Evolutionary conservation across 2,888 invertebrate genomes (phyloP), one percentile per base, ranked within the genome.

Genomic region (Chesias legatella): DNA sequence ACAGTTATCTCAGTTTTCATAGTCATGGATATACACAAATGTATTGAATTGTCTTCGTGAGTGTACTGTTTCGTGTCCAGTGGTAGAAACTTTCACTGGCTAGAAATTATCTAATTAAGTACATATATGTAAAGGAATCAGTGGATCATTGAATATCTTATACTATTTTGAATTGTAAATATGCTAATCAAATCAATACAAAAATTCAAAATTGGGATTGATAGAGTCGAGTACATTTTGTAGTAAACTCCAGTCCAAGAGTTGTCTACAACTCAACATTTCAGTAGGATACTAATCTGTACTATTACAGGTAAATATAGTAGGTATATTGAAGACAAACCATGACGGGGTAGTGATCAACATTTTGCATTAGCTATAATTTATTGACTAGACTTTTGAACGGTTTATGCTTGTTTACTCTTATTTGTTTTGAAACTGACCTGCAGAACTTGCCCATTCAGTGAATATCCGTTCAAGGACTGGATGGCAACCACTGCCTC

Each of bases 371-470:
- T 88, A 85, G 77, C 86, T 86, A 88, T 78, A 84, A 88, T 85
- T 88, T 85, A 85, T 86, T 88, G 88, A 88, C 88, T 88, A 88
- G 88, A 79, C 64, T 65, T 68, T 74, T 61, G 48, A 48, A 69
- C 72, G 33, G 70, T 73, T 88, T 88, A 89, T 83, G 88, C 88
- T 90, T 45, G 45, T 45, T 94, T 94, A 90, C 94, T 94, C 90
- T 94, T 95, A 88, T 95, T 95, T 74, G 94, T 96, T 92, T 98
- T 98, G 92, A 98, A 97, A 89, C 97, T 97, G 89, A 98, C 98
- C 91, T 98, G 98, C 76, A 98, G 92, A 66, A 97, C 96, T 67
- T 98, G 94, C 84, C 97, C 97, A 70, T 96, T 97, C 71, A 98
- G 91, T 66, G 96, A 95, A 89, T 97, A 98, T 69, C 98, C 98